A percentile compares a stretch with the other conserved stretches of the same genome.
These are phyloP conservation scores for Dendrolimus kikuchii DNA, from an alignment of 1,140 invertebrate species.

Conservation along the genomic window DNA sequence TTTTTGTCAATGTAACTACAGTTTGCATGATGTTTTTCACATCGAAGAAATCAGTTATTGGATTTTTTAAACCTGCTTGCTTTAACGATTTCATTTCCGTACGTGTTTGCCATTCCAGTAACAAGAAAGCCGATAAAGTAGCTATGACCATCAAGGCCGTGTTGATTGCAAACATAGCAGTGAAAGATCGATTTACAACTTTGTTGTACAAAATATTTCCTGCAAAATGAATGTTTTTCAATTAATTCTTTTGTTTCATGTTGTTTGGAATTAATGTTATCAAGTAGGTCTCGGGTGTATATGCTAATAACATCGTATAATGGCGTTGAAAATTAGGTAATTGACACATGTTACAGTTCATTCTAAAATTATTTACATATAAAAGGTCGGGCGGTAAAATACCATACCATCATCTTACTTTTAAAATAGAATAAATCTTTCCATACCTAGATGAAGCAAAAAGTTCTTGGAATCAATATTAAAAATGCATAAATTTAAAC, in stretches of 20 bases:
- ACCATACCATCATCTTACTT: too few species aligned
- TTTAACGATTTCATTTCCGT: constrained; percentile 72
- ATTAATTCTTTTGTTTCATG: neutral
- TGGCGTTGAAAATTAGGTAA: too few species aligned
- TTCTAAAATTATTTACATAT: too few species aligned
- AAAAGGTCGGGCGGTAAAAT: too few species aligned
- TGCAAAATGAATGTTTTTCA: constrained; percentile 23
- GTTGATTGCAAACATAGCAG: constrained; percentile 81
- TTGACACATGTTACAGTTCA: too few species aligned
- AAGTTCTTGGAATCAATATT: too few species aligned
- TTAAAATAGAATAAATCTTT: too few species aligned
- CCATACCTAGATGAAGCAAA: too few species aligned
- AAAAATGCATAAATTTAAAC: too few species aligned
- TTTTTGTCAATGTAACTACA: constrained; percentile 73
- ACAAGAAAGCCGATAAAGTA: constrained; percentile 75
- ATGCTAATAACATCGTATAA: too few species aligned
- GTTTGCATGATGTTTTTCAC: constrained; percentile 77
- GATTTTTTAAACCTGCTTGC: constrained; percentile 71
- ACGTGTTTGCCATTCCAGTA: constrained; percentile 78
- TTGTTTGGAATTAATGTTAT: too few species aligned
- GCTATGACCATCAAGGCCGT: constrained; percentile 73
- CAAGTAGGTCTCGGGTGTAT: too few species aligned
- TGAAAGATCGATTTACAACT: constrained; percentile 74
- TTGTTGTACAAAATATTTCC: constrained; percentile 49
- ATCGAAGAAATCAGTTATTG: constrained; percentile 81